A percentile compares a stretch with the other conserved stretches of the same genome.
Conservation (phyloP, 2,797 vertebrate genomes). For the Lagothrix lagotricha region DNA sequence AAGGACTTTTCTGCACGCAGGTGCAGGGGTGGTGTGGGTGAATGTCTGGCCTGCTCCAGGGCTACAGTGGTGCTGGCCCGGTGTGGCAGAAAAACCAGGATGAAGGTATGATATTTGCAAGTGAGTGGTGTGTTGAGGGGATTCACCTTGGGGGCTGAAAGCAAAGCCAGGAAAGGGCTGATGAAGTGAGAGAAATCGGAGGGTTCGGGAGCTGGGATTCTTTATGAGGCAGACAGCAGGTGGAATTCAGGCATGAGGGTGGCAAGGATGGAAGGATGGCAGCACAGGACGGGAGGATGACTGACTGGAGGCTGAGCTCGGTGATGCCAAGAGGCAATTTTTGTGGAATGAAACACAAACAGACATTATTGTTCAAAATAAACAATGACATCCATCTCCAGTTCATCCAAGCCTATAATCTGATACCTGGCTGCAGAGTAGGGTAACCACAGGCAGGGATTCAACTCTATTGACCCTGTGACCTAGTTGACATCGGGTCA, state of each 20-base stretch:
- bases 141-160: not conserved
- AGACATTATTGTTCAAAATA: not conserved
- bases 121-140: too few species aligned
- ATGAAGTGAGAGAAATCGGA: not conserved
- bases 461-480: not conserved
- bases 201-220: not conserved
- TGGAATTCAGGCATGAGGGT: rapidly evolving
- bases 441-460: not conserved
- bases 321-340: not conserved
- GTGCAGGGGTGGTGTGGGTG: too few species aligned
- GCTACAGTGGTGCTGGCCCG: not conserved
- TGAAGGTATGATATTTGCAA: not conserved
- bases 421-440: not conserved
- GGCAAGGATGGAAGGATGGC: not conserved
- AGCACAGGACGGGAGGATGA: rapidly evolving
- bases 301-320: not conserved
- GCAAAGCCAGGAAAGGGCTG: not conserved
- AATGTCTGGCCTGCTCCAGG: not conserved
- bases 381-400: not conserved
- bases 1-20: not conserved
- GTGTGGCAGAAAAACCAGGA: not conserved
- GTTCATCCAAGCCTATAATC: not conserved
- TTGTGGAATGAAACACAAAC: not conserved
- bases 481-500: not conserved
- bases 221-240: not conserved